These are phyloP conservation scores for Diachasma alloeum DNA, from an alignment of 1,140 invertebrate species.

Conservation along the genomic window DNA sequence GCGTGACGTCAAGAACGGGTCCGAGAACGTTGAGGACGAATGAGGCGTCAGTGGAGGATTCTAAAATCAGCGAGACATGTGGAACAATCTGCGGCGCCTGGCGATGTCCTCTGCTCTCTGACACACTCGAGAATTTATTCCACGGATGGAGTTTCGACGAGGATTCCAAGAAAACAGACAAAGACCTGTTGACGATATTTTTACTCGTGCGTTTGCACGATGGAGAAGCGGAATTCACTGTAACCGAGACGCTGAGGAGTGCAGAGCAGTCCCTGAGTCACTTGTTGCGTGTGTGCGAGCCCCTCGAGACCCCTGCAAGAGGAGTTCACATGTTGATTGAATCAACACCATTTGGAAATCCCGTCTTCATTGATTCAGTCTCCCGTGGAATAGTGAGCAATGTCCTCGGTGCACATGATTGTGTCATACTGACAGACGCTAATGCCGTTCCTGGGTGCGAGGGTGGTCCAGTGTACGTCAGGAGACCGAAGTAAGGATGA, in stretches of 20 bases:
- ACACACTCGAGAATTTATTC: conserved; percentile 62
- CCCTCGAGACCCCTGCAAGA: conserved; percentile 34
- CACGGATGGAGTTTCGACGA: conserved; percentile 65
- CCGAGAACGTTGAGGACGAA: not conserved
- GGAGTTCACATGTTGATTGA: conserved; percentile 58
- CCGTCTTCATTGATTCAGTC: conserved; percentile 67
- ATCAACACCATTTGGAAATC: conserved; percentile 67
- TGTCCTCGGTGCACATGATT: conserved; percentile 63
- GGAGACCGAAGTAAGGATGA: conserved; percentile 38
- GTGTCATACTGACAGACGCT: conserved; percentile 69
- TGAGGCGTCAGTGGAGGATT: not conserved
- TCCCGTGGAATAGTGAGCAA: conserved; percentile 69
- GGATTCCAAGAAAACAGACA: conserved; percentile 49
- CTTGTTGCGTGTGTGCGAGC: conserved; percentile 16
- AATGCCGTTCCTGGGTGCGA: conserved; percentile 68
- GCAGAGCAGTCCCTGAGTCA: conserved; percentile 26
- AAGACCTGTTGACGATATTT: conserved; percentile 62
- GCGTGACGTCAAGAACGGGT: conserved; percentile 6
- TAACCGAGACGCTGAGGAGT: not conserved
- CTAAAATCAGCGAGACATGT: conserved; percentile 21
- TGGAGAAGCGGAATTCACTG: not conserved
- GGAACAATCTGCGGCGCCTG: conserved; percentile 46
- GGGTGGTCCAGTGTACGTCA: conserved; percentile 67
- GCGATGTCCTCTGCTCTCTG: conserved; percentile 64
- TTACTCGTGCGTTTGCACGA: conserved; percentile 52